These are phyloP conservation scores for Oreocharis arfaki DNA, from an alignment of 2,113 vertebrate species.

Conservation along the genomic window DNA sequence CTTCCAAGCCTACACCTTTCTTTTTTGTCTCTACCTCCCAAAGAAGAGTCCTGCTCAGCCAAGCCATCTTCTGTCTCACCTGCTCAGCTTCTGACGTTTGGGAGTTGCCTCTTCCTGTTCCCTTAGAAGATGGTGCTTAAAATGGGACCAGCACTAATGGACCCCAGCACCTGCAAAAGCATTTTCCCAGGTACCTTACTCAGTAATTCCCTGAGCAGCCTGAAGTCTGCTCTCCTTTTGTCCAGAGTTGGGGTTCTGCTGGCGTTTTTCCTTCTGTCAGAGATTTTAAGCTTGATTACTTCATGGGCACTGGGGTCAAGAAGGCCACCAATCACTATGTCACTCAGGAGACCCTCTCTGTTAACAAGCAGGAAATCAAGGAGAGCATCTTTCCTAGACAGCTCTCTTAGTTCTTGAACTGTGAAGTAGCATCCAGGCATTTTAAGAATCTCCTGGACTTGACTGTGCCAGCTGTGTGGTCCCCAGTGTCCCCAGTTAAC, in stretches of 20 bases:
- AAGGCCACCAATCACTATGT: background rate
- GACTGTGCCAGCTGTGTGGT: background rate
- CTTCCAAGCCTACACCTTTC: background rate
- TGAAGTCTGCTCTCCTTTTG: background rate
- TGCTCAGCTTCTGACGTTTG: background rate
- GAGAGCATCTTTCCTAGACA: background rate
- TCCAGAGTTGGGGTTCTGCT: background rate
- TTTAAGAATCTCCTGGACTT: background rate
- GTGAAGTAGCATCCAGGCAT: background rate
- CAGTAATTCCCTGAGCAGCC: background rate
- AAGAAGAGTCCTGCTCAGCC: background rate
- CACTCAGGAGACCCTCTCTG: background rate
- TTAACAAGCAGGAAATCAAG: background rate
- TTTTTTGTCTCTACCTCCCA: background rate
- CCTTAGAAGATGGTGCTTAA: background rate
- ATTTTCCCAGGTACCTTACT: background rate
- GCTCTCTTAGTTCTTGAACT: background rate
- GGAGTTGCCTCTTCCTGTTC: background rate
- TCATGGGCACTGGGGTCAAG: background rate
- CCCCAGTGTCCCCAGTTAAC: background rate
- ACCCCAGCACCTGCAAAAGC: background rate
- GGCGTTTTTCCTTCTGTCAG: fast-evolving
- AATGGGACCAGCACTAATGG: background rate
- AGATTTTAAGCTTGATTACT: background rate
- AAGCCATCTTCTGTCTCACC: background rate